Evolutionary conservation across 2,888 invertebrate genomes (phyloP).

Genomic region (Hipparchia semele): DNA sequence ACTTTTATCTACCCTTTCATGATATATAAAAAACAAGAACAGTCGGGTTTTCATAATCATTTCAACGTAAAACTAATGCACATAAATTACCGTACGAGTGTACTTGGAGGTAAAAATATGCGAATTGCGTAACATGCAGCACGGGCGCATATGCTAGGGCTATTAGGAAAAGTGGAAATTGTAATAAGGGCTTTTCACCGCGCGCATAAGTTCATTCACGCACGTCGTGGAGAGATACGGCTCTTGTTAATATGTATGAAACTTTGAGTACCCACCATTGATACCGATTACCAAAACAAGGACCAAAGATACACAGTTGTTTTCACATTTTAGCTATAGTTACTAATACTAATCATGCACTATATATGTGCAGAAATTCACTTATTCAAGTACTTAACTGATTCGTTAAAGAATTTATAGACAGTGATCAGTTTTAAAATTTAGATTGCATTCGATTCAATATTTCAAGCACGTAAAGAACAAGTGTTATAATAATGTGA

Average conservation of each 20-base stretch:
- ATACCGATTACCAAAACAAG: background rate
- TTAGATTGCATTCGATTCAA: no score
- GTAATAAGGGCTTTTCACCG: conserved; percentile 55
- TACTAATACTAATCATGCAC: no score
- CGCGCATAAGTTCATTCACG: conserved; percentile 50
- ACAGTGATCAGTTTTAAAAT: no score
- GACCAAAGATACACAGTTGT: no score
- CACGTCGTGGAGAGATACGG: conserved; percentile 36
- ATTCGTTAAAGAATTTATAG: no score
- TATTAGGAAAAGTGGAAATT: conserved; percentile 65
- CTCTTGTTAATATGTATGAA: conserved; percentile 39
- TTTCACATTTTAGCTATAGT: no score
- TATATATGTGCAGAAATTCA: no score
- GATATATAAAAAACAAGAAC: background rate
- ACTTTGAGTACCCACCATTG: conserved; percentile 25
- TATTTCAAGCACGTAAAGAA: no score
- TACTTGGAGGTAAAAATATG: conserved; percentile 65
- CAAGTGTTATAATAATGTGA: no score
- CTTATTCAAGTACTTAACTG: no score
- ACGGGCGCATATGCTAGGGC: conserved; percentile 55
- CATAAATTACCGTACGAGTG: conserved; percentile 66
- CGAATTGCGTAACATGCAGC: conserved; percentile 61
- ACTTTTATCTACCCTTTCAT: background rate
- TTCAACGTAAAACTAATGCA: conserved; percentile 62
- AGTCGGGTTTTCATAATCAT: conserved; percentile 43